These are phyloP conservation scores for Melieria picta DNA, from an alignment of 2,888 invertebrate species.

Conservation along the genomic window DNA sequence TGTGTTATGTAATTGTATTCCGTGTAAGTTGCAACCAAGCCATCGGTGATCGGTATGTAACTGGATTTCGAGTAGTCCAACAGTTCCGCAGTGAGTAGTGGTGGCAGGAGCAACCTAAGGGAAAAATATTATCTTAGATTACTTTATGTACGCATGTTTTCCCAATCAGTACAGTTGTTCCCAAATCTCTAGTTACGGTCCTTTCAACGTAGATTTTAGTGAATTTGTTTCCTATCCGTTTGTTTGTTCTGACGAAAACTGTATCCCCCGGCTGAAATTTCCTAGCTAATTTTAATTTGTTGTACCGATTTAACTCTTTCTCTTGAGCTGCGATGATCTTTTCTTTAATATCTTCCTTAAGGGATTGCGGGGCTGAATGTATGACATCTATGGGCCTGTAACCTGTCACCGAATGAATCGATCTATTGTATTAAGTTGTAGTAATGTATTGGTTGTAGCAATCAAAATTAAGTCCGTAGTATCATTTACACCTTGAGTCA, in stretches of 20 bases:
- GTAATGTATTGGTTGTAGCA: slow-evolving; percentile 29
- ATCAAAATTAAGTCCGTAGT: slow-evolving; percentile 27
- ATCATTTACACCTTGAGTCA: slow-evolving; percentile 21
- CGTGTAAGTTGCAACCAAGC: not conserved
- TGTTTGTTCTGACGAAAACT: slow-evolving; percentile 27
- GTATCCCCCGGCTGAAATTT: slow-evolving; percentile 18
- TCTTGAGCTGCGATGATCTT: not conserved
- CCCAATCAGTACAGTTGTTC: not conserved
- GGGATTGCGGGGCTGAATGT: not conserved
- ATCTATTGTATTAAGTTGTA: slow-evolving; percentile 35
- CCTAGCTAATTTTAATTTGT: not conserved
- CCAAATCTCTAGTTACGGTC: not conserved
- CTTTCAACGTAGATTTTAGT: slow-evolving; percentile 26
- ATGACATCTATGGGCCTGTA: slow-evolving; percentile 20
- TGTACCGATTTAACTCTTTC: slow-evolving; percentile 1
- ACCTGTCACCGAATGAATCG: slow-evolving; percentile 29
- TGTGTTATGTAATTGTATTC: not conserved
- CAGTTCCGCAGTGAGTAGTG: not conserved
- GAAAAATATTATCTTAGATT: not conserved
- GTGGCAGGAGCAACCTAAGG: not conserved
- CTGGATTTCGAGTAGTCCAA: not conserved
- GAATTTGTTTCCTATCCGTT: slow-evolving; percentile 34
- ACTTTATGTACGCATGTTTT: not conserved
- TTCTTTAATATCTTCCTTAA: not conserved
- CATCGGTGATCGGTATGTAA: not conserved